Evolutionary conservation across 2,797 vertebrate genomes (phyloP).

Genomic region (Rhyacichthys aspro): DNA sequence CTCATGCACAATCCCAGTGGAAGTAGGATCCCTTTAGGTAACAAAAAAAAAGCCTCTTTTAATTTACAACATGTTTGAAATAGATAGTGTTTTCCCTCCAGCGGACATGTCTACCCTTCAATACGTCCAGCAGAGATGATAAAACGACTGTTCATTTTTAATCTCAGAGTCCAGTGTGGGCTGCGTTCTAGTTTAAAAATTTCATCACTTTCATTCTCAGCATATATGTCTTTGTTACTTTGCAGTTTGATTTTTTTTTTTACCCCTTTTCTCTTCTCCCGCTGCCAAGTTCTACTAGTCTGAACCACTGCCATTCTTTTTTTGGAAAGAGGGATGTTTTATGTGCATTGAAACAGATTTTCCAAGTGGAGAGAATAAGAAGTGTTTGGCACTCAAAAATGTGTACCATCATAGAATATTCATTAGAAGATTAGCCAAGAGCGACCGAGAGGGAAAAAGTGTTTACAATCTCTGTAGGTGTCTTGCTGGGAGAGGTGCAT

Average conservation of each 20-base stretch:
- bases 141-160: slow-evolving; percentile 25
- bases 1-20: slow-evolving; percentile 54
- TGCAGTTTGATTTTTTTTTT: slow-evolving; percentile 10
- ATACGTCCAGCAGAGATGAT: slow-evolving; percentile 26
- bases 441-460: slow-evolving; percentile 12
- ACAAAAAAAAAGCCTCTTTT: slow-evolving; percentile 42
- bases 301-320: slow-evolving; percentile 6
- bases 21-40: slow-evolving; percentile 25
- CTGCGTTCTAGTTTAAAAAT: slow-evolving; percentile 15
- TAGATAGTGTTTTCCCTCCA: slow-evolving; percentile 11
- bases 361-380: slow-evolving; percentile 8
- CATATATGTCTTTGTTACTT: slow-evolving; percentile 33
- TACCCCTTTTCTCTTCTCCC: slow-evolving; percentile 24
- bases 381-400: slow-evolving; percentile 5
- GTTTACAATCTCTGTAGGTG: slow-evolving; percentile 23
- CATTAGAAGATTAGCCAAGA: slow-evolving; percentile 24
- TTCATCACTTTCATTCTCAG: slow-evolving; percentile 22
- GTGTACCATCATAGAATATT: slow-evolving; percentile 24
- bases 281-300: slow-evolving; percentile 4
- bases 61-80: slow-evolving; percentile 46
- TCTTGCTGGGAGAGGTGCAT: slow-evolving; percentile 11
- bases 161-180: slow-evolving; percentile 1
- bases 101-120: slow-evolving; percentile 9
- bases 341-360: neutral
- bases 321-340: no score